Base-by-base conservation (phyloP, 1,140 invertebrate species). In the Dendroctonus ponderosae region DNA sequence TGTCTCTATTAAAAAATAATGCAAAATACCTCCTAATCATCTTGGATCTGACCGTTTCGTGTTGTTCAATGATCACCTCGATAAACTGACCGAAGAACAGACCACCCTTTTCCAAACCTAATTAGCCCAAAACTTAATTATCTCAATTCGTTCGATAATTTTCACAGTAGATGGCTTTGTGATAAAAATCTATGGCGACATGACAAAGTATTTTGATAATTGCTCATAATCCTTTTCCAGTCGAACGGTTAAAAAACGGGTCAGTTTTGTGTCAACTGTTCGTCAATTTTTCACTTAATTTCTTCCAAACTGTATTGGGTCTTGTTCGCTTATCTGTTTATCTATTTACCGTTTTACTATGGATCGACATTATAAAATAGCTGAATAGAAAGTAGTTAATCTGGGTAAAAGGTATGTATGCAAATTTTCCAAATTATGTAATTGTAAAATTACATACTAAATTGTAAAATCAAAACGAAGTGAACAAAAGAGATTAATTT, bases 171-270 rank as follows among this genome's bases (percentile, higher is more conserved):
- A 64, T 64, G 43, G 26, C 39, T n/a, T 5, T 26, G 48, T 69
- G 68, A 69, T 62, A 44, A 57, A 51, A 57, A 69, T 64, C 39
- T 8, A 43, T 49, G 38, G 11, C 43, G 68, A 69, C 68, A 66
- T 69, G 68, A 69, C 62, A 61, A 59, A 69, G 68, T 69, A 69
- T 69, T 69, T 66, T 66, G 68, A 69, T 69, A 69, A 69, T 69
- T 60, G 68, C 54, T 69, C 48, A 66, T 69, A 63, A 63, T 56
- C 53, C 56, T 52, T 42, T 62, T 59, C 42, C 62, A 46, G 43
- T 62, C 43, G n/a, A 50, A 14, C 44, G 50, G 54, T 59, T 53
- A 62, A 64, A 68, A 60, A 52, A 64, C 62, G 56, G 52, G 49
- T 68, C 67, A 48, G 14, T 59, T 64, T 62, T 50, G 40, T 68